Percentiles rank a stretch among this genome's conserved stretches.
Conservation (phyloP, 2,888 invertebrate species). For the Melanophora roralis region DNA sequence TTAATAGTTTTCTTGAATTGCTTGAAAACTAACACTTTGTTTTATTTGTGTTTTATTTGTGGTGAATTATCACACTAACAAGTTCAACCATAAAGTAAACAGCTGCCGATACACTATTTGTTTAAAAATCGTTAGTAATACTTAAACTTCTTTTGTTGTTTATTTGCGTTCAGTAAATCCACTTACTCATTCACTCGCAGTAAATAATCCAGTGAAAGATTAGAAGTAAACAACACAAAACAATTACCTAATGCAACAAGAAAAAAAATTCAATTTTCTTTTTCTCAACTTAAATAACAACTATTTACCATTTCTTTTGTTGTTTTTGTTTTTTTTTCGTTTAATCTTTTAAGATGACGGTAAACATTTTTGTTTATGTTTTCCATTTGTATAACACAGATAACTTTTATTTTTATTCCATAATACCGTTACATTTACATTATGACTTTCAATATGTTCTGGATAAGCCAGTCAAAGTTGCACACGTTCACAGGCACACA, state of each 20-base stretch:
- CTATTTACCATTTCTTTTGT: not conserved
- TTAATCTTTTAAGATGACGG: not conserved
- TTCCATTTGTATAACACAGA: not conserved
- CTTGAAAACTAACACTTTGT: too few species aligned
- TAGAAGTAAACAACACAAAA: not conserved
- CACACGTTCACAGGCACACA: not conserved
- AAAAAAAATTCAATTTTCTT: not conserved
- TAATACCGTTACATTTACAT: not conserved
- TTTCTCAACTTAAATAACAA: not conserved
- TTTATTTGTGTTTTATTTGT: too few species aligned
- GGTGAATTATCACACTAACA: too few species aligned
- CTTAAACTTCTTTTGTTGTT: not conserved
- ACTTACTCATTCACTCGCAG: not conserved
- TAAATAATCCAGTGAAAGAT: not conserved
- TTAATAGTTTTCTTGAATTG: too few species aligned
- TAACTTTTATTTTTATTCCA: not conserved
- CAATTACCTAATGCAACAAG: not conserved
- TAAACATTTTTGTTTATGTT: constrained; percentile 9
- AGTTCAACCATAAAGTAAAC: too few species aligned
- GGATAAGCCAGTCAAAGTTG: not conserved
- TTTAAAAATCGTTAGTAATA: too few species aligned
- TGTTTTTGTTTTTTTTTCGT: not conserved
- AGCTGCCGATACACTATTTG: too few species aligned
- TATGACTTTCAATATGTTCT: not conserved
- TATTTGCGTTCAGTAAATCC: not conserved